Conservation (phyloP, 2,797 vertebrate genomes). For the Pelodytes ibericus region DNA sequence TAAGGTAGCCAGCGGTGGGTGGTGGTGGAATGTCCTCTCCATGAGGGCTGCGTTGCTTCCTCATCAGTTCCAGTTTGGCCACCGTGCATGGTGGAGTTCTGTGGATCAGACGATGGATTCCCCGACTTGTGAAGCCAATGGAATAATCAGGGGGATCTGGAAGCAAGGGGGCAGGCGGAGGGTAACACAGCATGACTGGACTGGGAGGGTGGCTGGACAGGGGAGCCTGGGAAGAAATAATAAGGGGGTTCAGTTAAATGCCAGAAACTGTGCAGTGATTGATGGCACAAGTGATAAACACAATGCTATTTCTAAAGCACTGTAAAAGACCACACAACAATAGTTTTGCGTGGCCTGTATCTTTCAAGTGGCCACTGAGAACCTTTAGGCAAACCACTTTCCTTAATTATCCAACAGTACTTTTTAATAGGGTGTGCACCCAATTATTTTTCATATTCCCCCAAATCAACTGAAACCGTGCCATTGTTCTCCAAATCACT, state of each 20-base stretch:
- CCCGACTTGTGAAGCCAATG: slow-evolving; percentile 13
- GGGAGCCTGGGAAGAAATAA: slow-evolving; percentile 1
- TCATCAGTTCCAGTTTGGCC: slow-evolving; percentile 33
- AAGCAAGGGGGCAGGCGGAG: slow-evolving; percentile 10
- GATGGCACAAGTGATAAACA: no score
- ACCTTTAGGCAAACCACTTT: no score
- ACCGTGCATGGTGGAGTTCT: slow-evolving; percentile 7
- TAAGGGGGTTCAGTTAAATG: background rate
- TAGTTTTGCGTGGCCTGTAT: background rate
- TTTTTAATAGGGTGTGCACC: no score
- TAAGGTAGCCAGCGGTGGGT: slow-evolving; percentile 63
- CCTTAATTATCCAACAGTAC: no score
- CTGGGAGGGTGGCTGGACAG: no score
- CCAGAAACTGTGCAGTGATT: no score
- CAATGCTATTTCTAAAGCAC: no score
- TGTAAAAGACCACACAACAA: background rate
- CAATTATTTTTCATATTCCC: no score
- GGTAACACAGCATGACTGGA: background rate
- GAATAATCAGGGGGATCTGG: slow-evolving; percentile 20
- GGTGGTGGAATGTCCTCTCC: background rate
- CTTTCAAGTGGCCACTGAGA: no score
- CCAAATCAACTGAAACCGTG: no score
- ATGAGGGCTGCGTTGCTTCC: slow-evolving; percentile 3
- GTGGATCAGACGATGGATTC: slow-evolving; percentile 1
- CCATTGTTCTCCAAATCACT: no score